Base-by-base conservation (phyloP, 2,888 invertebrate genomes). In the Eueremaeus valkanovi region DNA sequence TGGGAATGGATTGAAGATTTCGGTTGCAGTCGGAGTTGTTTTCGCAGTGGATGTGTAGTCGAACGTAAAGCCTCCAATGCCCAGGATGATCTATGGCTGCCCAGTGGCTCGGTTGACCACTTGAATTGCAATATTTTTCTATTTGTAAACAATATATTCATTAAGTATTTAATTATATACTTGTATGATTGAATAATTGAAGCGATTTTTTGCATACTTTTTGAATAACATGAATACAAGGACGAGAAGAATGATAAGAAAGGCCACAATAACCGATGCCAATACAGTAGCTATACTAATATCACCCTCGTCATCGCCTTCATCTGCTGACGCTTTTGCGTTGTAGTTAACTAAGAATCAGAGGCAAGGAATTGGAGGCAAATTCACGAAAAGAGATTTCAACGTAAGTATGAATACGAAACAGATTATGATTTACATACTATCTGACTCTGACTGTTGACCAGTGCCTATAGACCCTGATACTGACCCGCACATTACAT, bases 151-250 rank as follows among this genome's bases (percentile, higher is more conserved):
- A 5, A n/a, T n/a, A n/a, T n/a, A n/a, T n/a, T n/a, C n/a, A n/a
- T n/a, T n/a, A n/a, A n/a, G n/a, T n/a, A n/a, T n/a, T n/a, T n/a
- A n/a, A n/a, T n/a, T n/a, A n/a, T n/a, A n/a, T n/a, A n/a, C n/a
- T n/a, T n/a, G n/a, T n/a, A n/a, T n/a, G n/a, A n/a, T n/a, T n/a
- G n/a, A n/a, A n/a, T n/a, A n/a, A n/a, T n/a, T n/a, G n/a, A n/a
- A n/a, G n/a, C n/a, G n/a, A n/a, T n/a, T n/a, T n/a, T 58, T 27
- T 58, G n/a, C 21, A 40, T 61, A 78, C 78, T 76, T 76, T 73
- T 77, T 78, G 27, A 78, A 61, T 5, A 78, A 16, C 0, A 78
- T 33, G 1, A 77, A 68, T 0, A 78, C 51, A 40, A 78, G 68
- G 0, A 78, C 73, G 0, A 76, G 16, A 8, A 78, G 42, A 3